A percentile compares a stretch with the other conserved stretches of the same genome.
Evolutionary conservation across 2,113 vertebrate genomes (phyloP).

Genomic region (Erythrolamprus reginae): DNA sequence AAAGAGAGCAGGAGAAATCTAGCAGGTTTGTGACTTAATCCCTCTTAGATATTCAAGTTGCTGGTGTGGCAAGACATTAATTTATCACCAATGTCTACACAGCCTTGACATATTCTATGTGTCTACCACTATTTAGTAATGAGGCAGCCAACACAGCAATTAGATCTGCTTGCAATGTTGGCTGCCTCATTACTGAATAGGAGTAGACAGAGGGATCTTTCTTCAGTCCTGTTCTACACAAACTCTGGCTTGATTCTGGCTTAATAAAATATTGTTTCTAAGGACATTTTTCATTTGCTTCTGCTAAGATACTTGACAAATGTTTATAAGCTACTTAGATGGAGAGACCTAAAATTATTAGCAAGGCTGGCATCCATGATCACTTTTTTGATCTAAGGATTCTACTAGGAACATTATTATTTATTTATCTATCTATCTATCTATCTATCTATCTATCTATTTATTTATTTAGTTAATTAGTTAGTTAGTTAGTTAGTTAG

Average conservation of each 20-base stretch:
- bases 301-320: background rate
- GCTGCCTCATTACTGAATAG: background rate
- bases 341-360: background rate
- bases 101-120: background rate
- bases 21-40: conserved; percentile 24
- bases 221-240: rapidly evolving
- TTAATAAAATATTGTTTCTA: background rate
- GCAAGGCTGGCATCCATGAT: background rate
- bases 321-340: background rate
- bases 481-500: no score
- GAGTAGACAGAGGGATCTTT: background rate
- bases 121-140: background rate
- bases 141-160: background rate
- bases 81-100: no score
- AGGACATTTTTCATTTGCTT: background rate
- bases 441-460: no score
- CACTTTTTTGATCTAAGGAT: background rate
- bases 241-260: background rate
- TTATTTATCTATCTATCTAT: no score
- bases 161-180: background rate
- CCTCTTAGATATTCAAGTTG: conserved; percentile 1
- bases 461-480: no score
- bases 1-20: background rate
- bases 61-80: no score
- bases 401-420: background rate